These are phyloP conservation scores for Bufo bufo DNA, from an alignment of 2,113 vertebrate genomes.

Conservation along the genomic window DNA sequence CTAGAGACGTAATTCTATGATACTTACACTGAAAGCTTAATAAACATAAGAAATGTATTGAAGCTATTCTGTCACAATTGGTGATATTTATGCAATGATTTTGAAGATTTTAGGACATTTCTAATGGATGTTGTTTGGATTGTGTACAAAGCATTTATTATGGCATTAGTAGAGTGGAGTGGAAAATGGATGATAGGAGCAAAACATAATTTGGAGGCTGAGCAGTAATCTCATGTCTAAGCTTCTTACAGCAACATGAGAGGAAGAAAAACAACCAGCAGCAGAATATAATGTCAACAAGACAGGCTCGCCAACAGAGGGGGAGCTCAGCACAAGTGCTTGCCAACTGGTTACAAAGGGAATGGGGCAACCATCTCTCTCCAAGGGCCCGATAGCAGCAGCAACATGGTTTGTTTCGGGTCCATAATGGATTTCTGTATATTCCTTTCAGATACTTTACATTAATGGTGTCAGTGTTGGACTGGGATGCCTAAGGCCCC, in stretches of 20 bases:
- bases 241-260: background rate
- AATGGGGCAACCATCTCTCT: background rate
- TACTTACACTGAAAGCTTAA: background rate
- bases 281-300: background rate
- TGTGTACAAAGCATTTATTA: background rate
- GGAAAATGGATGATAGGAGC: background rate
- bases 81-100: background rate
- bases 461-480: no score
- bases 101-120: background rate
- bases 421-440: no score
- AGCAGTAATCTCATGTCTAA: background rate
- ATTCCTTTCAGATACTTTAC: no score
- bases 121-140: background rate
- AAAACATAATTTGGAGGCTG: background rate
- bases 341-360: no score
- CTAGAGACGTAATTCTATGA: background rate
- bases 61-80: background rate
- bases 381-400: background rate
- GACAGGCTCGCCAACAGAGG: background rate
- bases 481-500: no score
- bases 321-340: background rate
- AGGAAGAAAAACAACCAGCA: background rate
- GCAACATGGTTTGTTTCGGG: no score
- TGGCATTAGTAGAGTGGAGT: background rate
- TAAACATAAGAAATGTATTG: background rate